Evolutionary conservation across 2,888 invertebrate species (phyloP).

Genomic region (Mimas tiliae): DNA sequence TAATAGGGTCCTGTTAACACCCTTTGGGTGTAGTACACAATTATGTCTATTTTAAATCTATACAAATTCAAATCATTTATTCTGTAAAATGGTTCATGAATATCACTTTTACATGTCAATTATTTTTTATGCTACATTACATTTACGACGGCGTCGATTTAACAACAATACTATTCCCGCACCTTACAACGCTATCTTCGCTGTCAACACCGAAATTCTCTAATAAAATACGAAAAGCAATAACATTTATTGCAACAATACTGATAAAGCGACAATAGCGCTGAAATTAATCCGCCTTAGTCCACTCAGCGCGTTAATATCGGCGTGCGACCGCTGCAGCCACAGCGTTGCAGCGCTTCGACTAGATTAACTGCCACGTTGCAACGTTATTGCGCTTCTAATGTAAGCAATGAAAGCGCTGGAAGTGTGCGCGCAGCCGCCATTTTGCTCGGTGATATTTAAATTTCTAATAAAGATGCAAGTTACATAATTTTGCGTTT

Average conservation of each 20-base stretch:
- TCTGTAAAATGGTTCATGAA: no score
- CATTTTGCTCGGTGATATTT: conserved; percentile 44
- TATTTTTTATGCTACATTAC: no score
- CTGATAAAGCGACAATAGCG: conserved; percentile 47
- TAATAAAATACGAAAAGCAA: conserved; percentile 7
- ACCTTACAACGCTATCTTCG: no score
- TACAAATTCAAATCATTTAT: no score
- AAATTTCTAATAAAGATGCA: conserved; percentile 38
- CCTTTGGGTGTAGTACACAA: no score
- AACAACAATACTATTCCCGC: background rate
- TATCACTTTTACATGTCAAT: no score
- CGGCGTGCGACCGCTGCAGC: conserved; percentile 45
- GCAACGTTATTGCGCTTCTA: conserved; percentile 55
- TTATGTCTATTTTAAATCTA: no score
- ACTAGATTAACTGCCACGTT: conserved; percentile 53
- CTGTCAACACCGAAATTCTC: conserved; percentile 3
- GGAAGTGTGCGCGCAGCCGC: conserved; percentile 39
- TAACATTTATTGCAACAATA: conserved; percentile 26
- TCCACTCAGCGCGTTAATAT: conserved; percentile 50
- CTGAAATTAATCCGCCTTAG: conserved; percentile 44
- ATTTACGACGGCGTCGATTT: no score
- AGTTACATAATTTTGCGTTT: conserved; percentile 18
- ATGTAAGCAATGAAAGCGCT: conserved; percentile 41
- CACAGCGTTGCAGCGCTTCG: conserved; percentile 43
- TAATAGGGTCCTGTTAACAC: no score